Evolutionary conservation across 2,888 invertebrate species (phyloP), one percentile per base, ranked within the genome.

Genomic region (Hedychridium roseum): DNA sequence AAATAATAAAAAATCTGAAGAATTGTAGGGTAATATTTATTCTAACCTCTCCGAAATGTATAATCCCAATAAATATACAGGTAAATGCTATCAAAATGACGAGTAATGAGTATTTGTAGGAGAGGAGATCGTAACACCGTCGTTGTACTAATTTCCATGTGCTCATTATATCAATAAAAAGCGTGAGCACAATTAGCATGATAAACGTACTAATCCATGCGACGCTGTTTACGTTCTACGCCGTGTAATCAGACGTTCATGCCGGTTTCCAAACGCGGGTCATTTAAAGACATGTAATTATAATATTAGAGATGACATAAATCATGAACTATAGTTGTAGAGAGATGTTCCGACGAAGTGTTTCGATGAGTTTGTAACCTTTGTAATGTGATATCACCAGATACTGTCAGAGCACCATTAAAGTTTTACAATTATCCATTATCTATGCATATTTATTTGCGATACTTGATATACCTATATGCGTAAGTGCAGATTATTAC

Each of bases 41-140:
- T 36, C 75, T 74, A 71, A 81, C 80, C 79, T 80, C 80, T 55
- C 80, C 80, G 48, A 81, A 79, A 44, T 81, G 79, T 49, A 81
- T 68, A 23, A 78, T 71, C 12, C 79, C 78, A 35, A 80, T 73
- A 48, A 80, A 73, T 46, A 80, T 72, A 42, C 77, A 75, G 2
- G 79, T 76, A 30, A 79, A 75, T 1, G 79, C 73, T 26, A 80
- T 60, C 16, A 80, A 54, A 45, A 80, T 70, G 11, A 80, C 65
- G 11, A 81, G 62, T 6, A 80, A 57, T 2, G 79, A 80, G 43
- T 78, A 80, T 50, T 79, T 80, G 52, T 80, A 77, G 12, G 80
- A 81, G 3, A 81, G 66, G 35, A 81, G 57, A 65, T 81, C 80
- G 67, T 81, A 81, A 53, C 76, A 75, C 56, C 78, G 76, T 63